Evolutionary conservation across 2,888 invertebrate species (phyloP), one percentile per base, ranked within the genome.

Genomic region (Bombyx huttoni): DNA sequence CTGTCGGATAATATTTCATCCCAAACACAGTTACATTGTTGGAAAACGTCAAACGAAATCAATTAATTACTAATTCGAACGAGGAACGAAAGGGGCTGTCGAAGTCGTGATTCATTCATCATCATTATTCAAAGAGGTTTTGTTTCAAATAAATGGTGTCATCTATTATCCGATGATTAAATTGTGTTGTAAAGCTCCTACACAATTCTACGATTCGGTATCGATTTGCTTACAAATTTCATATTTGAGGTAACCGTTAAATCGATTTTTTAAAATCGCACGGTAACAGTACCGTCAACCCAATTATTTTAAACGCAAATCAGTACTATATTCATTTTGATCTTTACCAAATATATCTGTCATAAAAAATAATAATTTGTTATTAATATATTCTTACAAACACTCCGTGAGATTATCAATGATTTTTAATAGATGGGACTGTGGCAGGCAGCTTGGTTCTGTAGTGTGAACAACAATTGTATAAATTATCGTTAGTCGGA

Each of bases 151-250:
- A 53, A 54, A 49, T 48, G 40, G 55, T 10, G 7, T 40, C 57
- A 59, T 59, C 52, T 64, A 47, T 49, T 55, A 54, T 52, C 54
- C 60, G 57, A 57, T 62, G 54, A 55, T 64, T 57, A 59, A 56
- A 63, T 62, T 58, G 52, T 54, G 3, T 40, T 40, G 7, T 40
- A 40, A 40, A 40, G 40, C 40, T 40, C 40, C 40, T 3, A 40
- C 9, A 35, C 9, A 35, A 35, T 35, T 9, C 35, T 40, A 40
- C 40, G 12, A 40, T 40, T 40, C 2, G 7, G 8, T 40, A 40
- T 40, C 40, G 40, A 40, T 40, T 40, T 40, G 3, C 5, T 2
- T 24, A 24, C 24, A 24, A 24, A 24, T 24, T 24, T 5, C 24
- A 24, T 1, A 3, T 24, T 24, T 5, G 24, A 24, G 24, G 40